phyloP scores from a whole-genome alignment of 2,113 vertebrate species.

The Clarias batrachus region DNA sequence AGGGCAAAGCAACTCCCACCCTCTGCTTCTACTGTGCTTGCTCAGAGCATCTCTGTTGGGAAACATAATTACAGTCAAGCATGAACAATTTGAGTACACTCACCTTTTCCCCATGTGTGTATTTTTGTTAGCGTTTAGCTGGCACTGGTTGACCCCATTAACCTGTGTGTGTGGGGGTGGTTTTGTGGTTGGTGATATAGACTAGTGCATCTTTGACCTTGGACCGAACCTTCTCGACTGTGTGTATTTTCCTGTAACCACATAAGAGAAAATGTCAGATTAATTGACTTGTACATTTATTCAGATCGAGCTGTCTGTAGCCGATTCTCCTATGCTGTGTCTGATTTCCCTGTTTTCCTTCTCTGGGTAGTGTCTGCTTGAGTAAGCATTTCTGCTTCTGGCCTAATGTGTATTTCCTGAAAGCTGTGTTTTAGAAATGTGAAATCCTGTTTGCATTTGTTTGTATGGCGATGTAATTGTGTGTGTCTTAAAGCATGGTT shows the following conservation, averaged over 20 bases:
- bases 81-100: neutral
- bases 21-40: conserved; percentile 36
- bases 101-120: neutral
- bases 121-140: conserved; percentile 6
- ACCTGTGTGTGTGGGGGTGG: conserved; percentile 14
- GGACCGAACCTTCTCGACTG: neutral
- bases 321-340: neutral
- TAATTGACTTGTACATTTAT: neutral
- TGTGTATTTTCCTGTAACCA: neutral
- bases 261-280: neutral
- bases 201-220: neutral
- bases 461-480: conserved; percentile 44
- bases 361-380: neutral
- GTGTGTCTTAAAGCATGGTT: conserved; percentile 26
- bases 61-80: neutral
- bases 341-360: neutral
- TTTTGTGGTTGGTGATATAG: neutral
- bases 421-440: conserved; percentile 18
- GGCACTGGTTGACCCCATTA: conserved; percentile 6
- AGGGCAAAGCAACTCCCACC: neutral
- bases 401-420: neutral
- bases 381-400: conserved; percentile 17
- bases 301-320: neutral
- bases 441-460: conserved; percentile 51
- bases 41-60: conserved; percentile 4